Conservation (phyloP, 1,140 invertebrate genomes). For the Goniozus legneri region DNA sequence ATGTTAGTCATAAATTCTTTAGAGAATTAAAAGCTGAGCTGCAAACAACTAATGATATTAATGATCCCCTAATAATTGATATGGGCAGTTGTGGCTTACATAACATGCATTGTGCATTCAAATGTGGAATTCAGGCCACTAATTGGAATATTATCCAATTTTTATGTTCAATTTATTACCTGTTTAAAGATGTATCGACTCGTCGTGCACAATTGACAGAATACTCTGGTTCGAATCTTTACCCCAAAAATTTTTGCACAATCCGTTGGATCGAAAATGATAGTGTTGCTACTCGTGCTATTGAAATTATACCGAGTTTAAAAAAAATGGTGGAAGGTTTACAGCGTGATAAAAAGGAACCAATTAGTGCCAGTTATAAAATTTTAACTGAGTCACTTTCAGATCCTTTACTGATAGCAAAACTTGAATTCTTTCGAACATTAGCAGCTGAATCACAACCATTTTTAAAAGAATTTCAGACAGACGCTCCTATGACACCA, state of each 20-base stretch:
- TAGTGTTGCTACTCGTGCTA: constrained; percentile 7
- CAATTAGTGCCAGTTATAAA: constrained; percentile 17
- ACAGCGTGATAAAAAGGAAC: constrained; percentile 9
- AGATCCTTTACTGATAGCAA: constrained; percentile 16
- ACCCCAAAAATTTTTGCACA: constrained; percentile 20
- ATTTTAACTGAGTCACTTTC: constrained; percentile 9
- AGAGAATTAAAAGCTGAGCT: constrained; percentile 1
- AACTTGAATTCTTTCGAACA: constrained; percentile 17
- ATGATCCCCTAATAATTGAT: constrained; percentile 10
- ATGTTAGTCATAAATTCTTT: constrained; percentile 9
- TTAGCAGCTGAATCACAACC: constrained; percentile 18
- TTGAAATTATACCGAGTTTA: constrained; percentile 5
- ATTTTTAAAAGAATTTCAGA: constrained; percentile 18
- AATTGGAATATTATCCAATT: constrained; percentile 13
- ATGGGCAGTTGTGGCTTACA: constrained; percentile 22
- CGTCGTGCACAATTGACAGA: constrained; percentile 13
- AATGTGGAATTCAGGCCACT: constrained; percentile 12
- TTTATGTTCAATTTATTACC: constrained; percentile 15
- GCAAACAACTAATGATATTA: constrained; percentile 4
- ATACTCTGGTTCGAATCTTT: constrained; percentile 5
- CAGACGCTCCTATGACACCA: constrained; percentile 13
- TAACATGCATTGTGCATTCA: constrained; percentile 17
- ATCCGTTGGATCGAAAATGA: constrained; percentile 16
- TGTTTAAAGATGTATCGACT: constrained; percentile 17
- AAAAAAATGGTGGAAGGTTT: constrained; percentile 1